phyloP scores from a whole-genome alignment of 2,797 vertebrate genomes.

The Urocyon cinereoargenteus region DNA sequence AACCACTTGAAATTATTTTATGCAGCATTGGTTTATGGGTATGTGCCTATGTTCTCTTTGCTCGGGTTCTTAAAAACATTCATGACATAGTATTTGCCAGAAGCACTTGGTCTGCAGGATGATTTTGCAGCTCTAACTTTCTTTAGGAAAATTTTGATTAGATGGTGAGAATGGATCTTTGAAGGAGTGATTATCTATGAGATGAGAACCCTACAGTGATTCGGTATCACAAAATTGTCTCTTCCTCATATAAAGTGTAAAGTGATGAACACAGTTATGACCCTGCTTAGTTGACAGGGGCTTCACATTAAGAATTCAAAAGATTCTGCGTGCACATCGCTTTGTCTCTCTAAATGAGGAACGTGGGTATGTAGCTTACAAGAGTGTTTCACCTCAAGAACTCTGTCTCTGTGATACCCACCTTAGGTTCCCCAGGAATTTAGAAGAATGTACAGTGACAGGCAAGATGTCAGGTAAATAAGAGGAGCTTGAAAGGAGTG shows the following conservation, averaged over 20 bases:
- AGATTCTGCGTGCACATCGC: neutral
- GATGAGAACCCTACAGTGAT: neutral
- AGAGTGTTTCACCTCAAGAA: neutral
- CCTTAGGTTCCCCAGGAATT: conserved; percentile 40
- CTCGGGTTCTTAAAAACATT: neutral
- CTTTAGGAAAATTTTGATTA: neutral
- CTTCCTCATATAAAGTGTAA: neutral
- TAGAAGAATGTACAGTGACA: conserved; percentile 11
- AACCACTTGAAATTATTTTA: neutral
- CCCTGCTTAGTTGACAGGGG: neutral
- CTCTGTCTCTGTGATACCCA: neutral
- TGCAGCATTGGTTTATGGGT: neutral
- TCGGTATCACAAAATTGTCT: neutral
- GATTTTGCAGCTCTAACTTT: neutral
- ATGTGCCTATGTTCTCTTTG: neutral
- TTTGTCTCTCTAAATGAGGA: neutral
- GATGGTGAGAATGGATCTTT: conserved; percentile 39
- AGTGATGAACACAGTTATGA: neutral
- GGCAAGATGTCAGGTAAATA: neutral
- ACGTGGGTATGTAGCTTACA: neutral
- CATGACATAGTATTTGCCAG: neutral
- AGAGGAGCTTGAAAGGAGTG: neutral
- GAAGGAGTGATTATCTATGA: neutral
- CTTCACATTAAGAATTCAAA: neutral
- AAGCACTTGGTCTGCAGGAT: neutral